Base-by-base conservation (phyloP, 2,797 vertebrate genomes). In the Amblyopsis hoosieri region DNA sequence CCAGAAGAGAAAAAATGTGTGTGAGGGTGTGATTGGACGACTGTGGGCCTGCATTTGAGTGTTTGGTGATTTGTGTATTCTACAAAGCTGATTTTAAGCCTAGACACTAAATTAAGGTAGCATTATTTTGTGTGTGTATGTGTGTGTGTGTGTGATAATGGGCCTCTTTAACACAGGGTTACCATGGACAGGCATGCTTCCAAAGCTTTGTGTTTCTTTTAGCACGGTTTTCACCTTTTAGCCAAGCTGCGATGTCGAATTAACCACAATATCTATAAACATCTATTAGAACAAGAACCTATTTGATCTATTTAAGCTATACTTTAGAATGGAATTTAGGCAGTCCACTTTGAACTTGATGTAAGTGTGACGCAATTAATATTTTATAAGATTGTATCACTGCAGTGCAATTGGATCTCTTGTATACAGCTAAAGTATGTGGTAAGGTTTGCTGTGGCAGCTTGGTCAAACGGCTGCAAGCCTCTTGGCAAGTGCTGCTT, bases 101-200 rank as follows among this genome's bases (percentile, higher is more conserved):
- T 89, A 90, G 85, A 88, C 81, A 80, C 83, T 90, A 87, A 90
- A 82, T 89, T 90, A 90, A 91, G 88, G 90, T 91, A 91, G 90
- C 90, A 91, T 91, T 87, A 83, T 79, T 83, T 42, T 82, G 79
- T 69, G 65, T 75, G 50, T 66, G 69, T 74, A 61, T 12, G 58
- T 70, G 81, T 13, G 17, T 14, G 69, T 4, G 58, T 15, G 67
- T 7, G 64, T 47, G 72, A 80, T 79, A 86, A 87, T 80, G 80
- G 88, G 86, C 83, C 85, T 87, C 85, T 74, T 89, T 82, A 76
- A 86, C 83, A 87, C 83, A 85, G 87, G 86, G 89, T 90, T 84
- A 87, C 78, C 76, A 72, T 85, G 85, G 85, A 91, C 87, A 87
- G 86, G 87, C 89, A 92, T 88, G 86, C 89, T 92, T 91, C 89